Conservation (phyloP, 2,888 invertebrate genomes). For the Pristionchus mayeri region DNA sequence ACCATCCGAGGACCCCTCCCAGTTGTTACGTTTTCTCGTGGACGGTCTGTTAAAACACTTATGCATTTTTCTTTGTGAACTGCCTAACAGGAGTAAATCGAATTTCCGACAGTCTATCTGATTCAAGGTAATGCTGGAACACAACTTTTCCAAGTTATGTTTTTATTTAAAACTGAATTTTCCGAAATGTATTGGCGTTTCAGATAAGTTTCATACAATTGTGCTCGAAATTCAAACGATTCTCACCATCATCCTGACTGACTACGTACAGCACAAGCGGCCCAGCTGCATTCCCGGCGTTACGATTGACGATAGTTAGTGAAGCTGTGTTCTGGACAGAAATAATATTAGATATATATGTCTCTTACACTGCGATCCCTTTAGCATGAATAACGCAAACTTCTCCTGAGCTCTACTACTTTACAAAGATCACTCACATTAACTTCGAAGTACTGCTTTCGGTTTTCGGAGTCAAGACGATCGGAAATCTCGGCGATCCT, state of each 20-base stretch:
- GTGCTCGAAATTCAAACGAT: too few species aligned
- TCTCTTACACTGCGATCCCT: background rate
- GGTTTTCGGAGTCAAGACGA: background rate
- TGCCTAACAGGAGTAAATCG: too few species aligned
- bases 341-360: background rate
- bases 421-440: background rate
- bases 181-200: too few species aligned
- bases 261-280: background rate
- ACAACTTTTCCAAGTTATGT: too few species aligned
- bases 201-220: too few species aligned
- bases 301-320: background rate
- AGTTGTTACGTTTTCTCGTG: too few species aligned
- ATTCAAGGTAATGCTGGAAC: too few species aligned
- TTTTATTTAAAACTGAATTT: too few species aligned
- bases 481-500: background rate
- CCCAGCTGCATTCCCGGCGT: background rate
- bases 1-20: too few species aligned
- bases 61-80: too few species aligned
- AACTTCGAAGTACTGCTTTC: background rate
- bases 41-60: too few species aligned
- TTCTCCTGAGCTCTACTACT: background rate
- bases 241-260: background rate
- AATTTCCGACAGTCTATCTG: too few species aligned
- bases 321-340: background rate
- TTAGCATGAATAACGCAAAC: background rate